Conservation (phyloP, 2,797 vertebrate genomes). For the Argentina silus region DNA sequence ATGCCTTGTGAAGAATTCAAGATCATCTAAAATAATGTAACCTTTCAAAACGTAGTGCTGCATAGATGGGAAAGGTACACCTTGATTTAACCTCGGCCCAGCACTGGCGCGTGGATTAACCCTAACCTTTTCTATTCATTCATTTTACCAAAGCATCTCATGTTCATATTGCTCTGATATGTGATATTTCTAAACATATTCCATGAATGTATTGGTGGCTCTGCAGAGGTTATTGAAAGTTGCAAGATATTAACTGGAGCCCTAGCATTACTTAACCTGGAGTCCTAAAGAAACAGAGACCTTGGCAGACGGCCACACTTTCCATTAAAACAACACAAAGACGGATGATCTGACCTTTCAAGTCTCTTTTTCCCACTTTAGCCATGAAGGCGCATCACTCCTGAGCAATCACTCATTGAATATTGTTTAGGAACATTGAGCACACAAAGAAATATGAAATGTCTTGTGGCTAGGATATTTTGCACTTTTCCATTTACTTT, state of each 20-base stretch:
- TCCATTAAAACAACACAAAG: slow-evolving; percentile 74
- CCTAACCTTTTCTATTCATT: slow-evolving; percentile 35
- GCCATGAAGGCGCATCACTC: slow-evolving; percentile 46
- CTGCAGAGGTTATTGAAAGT: slow-evolving; percentile 37
- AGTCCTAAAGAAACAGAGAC: slow-evolving; percentile 58
- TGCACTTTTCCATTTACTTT: slow-evolving; percentile 1
- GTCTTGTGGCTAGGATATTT: slow-evolving; percentile 24
- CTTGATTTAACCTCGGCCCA: not conserved
- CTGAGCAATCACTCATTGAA: slow-evolving; percentile 53
- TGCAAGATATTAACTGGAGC: slow-evolving; percentile 62
- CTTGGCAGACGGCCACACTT: slow-evolving; percentile 64
- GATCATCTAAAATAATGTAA: slow-evolving; percentile 8
- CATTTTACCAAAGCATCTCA: not conserved
- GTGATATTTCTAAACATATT: slow-evolving; percentile 13
- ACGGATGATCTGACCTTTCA: slow-evolving; percentile 74
- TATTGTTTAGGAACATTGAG: slow-evolving; percentile 37
- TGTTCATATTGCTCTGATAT: slow-evolving; percentile 16
- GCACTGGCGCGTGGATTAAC: slow-evolving; percentile 8
- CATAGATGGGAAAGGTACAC: not conserved
- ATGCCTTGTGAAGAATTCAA: slow-evolving; percentile 4
- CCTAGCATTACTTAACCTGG: slow-evolving; percentile 65
- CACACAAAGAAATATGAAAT: slow-evolving; percentile 33
- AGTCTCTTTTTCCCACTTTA: slow-evolving; percentile 63
- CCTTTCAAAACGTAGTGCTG: slow-evolving; percentile 32
- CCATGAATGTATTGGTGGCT: slow-evolving; percentile 12